phyloP scores from a whole-genome alignment of 2,113 vertebrate species.

The Eulemur rufifrons region DNA sequence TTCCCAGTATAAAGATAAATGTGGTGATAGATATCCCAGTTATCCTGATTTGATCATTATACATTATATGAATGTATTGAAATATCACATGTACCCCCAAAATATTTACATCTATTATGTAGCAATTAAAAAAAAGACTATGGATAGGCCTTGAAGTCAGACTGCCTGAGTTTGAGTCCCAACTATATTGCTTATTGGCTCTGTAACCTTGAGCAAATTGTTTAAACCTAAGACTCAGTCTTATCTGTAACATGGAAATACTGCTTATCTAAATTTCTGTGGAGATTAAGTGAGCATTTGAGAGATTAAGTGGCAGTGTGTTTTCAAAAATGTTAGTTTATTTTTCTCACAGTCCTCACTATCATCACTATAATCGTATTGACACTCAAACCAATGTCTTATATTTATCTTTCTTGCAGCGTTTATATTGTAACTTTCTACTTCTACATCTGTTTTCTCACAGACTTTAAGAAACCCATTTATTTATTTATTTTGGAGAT shows the following conservation, averaged over 20 bases:
- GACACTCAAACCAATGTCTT: background rate
- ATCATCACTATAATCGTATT: background rate
- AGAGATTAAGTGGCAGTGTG: background rate
- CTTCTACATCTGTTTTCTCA: background rate
- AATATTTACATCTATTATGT: too few species aligned
- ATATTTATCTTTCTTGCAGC: background rate
- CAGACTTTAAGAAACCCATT: background rate
- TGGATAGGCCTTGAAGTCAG: background rate
- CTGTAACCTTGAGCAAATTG: background rate
- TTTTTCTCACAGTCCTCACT: background rate
- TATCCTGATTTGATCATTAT: too few species aligned
- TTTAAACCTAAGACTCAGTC: background rate
- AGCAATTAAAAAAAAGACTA: too few species aligned
- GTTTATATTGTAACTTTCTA: conserved; percentile 11
- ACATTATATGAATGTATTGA: too few species aligned
- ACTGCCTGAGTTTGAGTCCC: background rate
- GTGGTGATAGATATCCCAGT: too few species aligned
- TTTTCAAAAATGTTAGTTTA: background rate
- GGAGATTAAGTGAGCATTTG: background rate
- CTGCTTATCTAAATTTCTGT: conserved; percentile 19
- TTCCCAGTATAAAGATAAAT: too few species aligned
- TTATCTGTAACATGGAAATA: background rate
- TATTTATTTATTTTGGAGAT: background rate
- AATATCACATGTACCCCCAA: too few species aligned
- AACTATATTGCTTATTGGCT: background rate